These are phyloP conservation scores for Xiphorhynchus erythropygius DNA, from an alignment of 2,797 vertebrate species.

Conservation along the genomic window DNA sequence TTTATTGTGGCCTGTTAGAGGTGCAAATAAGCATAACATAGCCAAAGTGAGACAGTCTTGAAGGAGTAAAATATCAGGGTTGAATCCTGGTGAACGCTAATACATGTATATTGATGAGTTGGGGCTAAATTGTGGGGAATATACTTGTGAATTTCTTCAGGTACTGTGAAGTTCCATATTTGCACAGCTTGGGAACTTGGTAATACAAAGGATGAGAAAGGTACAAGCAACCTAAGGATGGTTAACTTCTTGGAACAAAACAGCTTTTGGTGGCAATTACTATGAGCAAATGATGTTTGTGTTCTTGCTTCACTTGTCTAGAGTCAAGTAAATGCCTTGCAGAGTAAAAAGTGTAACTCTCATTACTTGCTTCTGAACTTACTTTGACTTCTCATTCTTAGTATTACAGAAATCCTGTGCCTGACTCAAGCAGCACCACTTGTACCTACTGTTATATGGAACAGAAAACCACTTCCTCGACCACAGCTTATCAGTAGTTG, in stretches of 20 bases:
- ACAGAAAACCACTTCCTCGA: conserved; percentile 62
- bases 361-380: neutral
- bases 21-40: conserved; percentile 69
- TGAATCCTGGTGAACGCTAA: neutral
- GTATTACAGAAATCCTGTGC: neutral
- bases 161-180: conserved; percentile 52
- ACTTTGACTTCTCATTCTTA: conserved; percentile 66
- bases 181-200: conserved; percentile 9
- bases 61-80: conserved; percentile 1
- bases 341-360: neutral
- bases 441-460: neutral
- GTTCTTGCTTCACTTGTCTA: neutral
- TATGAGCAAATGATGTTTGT: neutral
- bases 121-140: conserved; percentile 9
- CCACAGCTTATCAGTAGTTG: conserved; percentile 37
- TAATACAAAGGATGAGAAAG: neutral
- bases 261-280: neutral
- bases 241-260: neutral
- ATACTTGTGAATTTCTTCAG: conserved; percentile 26
- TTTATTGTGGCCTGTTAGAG: conserved; percentile 51
- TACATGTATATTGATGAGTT: neutral
- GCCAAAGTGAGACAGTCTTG: conserved; percentile 25
- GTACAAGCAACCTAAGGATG: neutral
- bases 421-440: neutral
- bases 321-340: neutral